Conservation (phyloP, 2,797 vertebrate species). For the Parauchenoglanis punctatus region DNA sequence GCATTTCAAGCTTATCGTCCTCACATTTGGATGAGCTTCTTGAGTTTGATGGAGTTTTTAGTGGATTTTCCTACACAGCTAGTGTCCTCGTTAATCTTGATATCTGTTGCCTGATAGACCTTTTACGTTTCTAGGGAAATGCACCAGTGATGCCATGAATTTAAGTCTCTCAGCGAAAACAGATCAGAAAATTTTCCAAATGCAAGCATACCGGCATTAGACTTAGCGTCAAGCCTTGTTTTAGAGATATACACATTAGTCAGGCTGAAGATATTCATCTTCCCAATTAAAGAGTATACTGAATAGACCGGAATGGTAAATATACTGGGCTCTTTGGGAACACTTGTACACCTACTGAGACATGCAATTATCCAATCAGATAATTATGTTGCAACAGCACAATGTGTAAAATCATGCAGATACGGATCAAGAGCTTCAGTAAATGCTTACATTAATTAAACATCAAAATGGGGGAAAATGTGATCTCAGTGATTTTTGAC, state of each 20-base stretch:
- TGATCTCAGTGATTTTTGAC: not conserved
- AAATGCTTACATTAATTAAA: not conserved
- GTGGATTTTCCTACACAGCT: not conserved
- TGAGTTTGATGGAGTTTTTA: slow-evolving; percentile 29
- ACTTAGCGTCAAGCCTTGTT: not conserved
- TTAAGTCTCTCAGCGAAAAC: not conserved
- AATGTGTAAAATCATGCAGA: not conserved
- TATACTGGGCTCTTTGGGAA: not conserved
- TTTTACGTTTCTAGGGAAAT: not conserved
- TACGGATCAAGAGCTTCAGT: not conserved
- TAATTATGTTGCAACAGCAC: not conserved
- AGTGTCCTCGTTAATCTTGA: slow-evolving; percentile 7
- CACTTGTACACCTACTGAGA: not conserved
- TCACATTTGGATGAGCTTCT: not conserved
- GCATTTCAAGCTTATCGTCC: not conserved
- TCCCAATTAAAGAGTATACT: not conserved
- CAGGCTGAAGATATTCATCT: not conserved
- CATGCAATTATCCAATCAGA: not conserved
- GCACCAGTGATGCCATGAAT: not conserved
- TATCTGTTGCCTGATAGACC: slow-evolving; percentile 25
- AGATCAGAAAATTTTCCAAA: not conserved
- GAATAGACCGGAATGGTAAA: not conserved
- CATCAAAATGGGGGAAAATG: not conserved
- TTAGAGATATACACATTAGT: not conserved
- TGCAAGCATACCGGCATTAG: not conserved